Evolutionary conservation across 2,113 vertebrate species (phyloP).

Genomic region (Sebastes schlegelii): DNA sequence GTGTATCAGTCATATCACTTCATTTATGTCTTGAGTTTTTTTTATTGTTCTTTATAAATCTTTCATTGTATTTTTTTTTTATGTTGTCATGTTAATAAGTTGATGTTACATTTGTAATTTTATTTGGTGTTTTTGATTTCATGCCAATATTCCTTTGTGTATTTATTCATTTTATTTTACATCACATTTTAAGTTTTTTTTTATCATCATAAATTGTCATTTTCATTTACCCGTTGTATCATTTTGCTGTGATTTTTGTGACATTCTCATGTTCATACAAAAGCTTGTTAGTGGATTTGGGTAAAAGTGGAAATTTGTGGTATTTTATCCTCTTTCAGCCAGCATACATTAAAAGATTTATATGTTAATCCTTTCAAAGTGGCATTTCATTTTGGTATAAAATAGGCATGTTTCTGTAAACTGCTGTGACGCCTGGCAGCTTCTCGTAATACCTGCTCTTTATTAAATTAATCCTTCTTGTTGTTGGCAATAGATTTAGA

Average conservation of each 20-base stretch:
- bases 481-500: slow-evolving; percentile 4
- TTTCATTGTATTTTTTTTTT: slow-evolving; percentile 15
- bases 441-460: slow-evolving; percentile 54
- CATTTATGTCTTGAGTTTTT: slow-evolving; percentile 2
- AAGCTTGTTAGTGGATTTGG: slow-evolving; percentile 43
- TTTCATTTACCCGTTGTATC: slow-evolving; percentile 22
- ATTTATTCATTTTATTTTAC: slow-evolving; percentile 36
- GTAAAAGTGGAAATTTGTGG: slow-evolving; percentile 28
- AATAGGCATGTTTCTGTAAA: slow-evolving; percentile 45
- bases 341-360: slow-evolving; percentile 42
- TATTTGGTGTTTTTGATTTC: slow-evolving; percentile 29
- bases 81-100: slow-evolving; percentile 31
- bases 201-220: not conserved
- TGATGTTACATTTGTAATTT: slow-evolving; percentile 46
- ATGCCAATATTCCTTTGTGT: slow-evolving; percentile 35
- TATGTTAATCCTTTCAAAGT: slow-evolving; percentile 55
- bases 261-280: slow-evolving; percentile 37
- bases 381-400: slow-evolving; percentile 49
- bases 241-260: slow-evolving; percentile 16
- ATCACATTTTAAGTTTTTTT: slow-evolving; percentile 25
- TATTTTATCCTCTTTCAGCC: slow-evolving; percentile 39
- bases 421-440: slow-evolving; percentile 27
- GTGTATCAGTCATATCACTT: slow-evolving; percentile 14
- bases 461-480: slow-evolving; percentile 36
- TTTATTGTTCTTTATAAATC: slow-evolving; percentile 6